Evolutionary conservation across 2,113 vertebrate species (phyloP), one percentile per base, ranked within the genome.

Genomic region (Eolophus roseicapilla): DNA sequence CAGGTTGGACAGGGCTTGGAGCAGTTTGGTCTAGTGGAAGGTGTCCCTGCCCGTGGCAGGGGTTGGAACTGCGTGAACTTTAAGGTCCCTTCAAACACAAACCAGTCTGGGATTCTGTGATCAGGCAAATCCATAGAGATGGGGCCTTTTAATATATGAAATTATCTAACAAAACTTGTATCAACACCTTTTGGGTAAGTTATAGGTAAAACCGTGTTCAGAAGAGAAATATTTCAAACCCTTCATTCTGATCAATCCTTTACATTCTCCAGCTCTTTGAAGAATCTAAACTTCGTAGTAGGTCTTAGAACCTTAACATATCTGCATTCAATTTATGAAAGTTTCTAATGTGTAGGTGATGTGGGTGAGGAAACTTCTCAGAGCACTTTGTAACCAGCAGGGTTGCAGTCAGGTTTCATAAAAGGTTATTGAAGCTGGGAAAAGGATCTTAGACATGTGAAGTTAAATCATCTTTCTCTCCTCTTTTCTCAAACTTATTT

Each of bases 191-290:
- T 2, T 8, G 5, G 6, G 3, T 49, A 17, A 59, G 2, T 64
- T 44, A 21, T 3, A 46, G 19, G 13, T 21, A 55, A 79, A 90
- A 37, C 2, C 3, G 2, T 10, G 35, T 35, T 73, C 20, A 19
- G 33, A 64, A 60, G 19, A 49, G 5, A 7, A 63, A 49, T 33
- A 18, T 13, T 41, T 3, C 7, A 41, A 43, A 3, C 5, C 9
- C 2, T 43, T 8, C 1, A 0, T 23, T 71, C 10, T 59, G 4
- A 37, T n/a, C 17, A 20, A 2, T 10, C 49, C 31, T 63, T 82
- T 10, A 44, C 37, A 9, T 20, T 65, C 12, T 67, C 3, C 20
- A 49, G 5, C 4, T 65, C 10, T 87, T 49, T 59, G 20, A 82
- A 82, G n/a, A 75, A 6, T 39, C 3, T 67, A 27, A 86, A 78